phyloP scores from a whole-genome alignment of 2,113 vertebrate genomes.

The Eolophus roseicapilla region DNA sequence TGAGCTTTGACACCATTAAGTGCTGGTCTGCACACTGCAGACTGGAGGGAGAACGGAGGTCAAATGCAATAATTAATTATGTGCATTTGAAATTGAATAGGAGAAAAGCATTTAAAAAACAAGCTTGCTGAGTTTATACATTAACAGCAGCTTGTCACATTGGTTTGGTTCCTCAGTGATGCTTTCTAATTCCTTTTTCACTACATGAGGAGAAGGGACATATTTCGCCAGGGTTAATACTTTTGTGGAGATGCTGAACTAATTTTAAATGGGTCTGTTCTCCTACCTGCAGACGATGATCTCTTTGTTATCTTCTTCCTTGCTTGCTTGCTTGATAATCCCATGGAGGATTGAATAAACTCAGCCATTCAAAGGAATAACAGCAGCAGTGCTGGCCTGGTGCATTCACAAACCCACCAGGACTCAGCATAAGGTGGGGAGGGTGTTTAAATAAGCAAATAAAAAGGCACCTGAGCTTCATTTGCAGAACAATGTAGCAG shows the following conservation, averaged over 20 bases:
- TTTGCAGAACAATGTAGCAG: slow-evolving; percentile 30
- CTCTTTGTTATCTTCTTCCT: slow-evolving; percentile 30
- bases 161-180: slow-evolving; percentile 62
- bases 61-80: slow-evolving; percentile 68
- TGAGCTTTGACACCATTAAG: slow-evolving; percentile 38
- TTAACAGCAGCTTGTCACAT: slow-evolving; percentile 52
- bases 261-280: background rate
- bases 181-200: slow-evolving; percentile 53
- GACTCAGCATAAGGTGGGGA: background rate
- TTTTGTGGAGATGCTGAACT: background rate
- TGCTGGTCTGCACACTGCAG: background rate
- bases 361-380: background rate
- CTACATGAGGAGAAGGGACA: slow-evolving; percentile 16
- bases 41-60: background rate
- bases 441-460: slow-evolving; percentile 24
- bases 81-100: slow-evolving; percentile 54
- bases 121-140: slow-evolving; percentile 31
- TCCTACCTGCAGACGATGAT: background rate
- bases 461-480: slow-evolving; percentile 54
- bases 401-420: background rate
- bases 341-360: slow-evolving; percentile 3
- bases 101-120: background rate
- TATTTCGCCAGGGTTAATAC: slow-evolving; percentile 24
- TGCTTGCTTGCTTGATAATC: background rate
- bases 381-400: background rate